Evolutionary conservation across 2,888 invertebrate genomes (phyloP), one percentile per base, ranked within the genome.

Genomic region (Scaptomyza cyrtandrae): DNA sequence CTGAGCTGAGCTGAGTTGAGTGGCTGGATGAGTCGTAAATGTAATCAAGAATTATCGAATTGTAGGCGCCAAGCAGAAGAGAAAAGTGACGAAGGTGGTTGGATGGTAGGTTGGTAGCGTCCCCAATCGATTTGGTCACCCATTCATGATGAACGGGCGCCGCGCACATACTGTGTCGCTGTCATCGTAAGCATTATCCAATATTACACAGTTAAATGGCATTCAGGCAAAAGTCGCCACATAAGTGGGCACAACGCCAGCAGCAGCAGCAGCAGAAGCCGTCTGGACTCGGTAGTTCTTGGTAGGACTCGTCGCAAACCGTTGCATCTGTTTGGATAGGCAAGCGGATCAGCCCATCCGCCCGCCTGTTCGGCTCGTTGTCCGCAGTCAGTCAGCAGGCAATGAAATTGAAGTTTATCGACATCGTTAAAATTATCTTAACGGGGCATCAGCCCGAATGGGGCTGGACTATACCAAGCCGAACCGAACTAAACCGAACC

Each of bases 331-430:
- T 33, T 27, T 39, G 11, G 50, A 31, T 1, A 16, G 45, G 53
- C 45, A 39, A 46, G 33, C 64, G 64, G 64, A 54, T 67, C 58
- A 43, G 50, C 1, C 16, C 16, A 10, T 10, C 16, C 16, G 48
- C 33, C 27, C n/a, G 11, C 14, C 29, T 11, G 11, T 7, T 13
- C 6, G 31, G 19, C 29, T 44, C 39, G 43, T 41, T 63, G 31
- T 27, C 41, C 29, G 44, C 58, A 71, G 65, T 60, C 66, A 66
- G 76, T 71, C 71, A 61, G 73, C 59, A 61, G 45, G 83, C 86
- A 88, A 86, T 88, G 87, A 86, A 84, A 86, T 84, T 84, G 88
- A 88, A 84, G 88, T 84, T 84, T 84, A 84, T 84, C 83, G 83
- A 86, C 87, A 86, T 88, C 83, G 87, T 84, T 84, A 84, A 84